Base-by-base conservation (phyloP, 2,797 vertebrate genomes). In the Melanotaenia boesemani region DNA sequence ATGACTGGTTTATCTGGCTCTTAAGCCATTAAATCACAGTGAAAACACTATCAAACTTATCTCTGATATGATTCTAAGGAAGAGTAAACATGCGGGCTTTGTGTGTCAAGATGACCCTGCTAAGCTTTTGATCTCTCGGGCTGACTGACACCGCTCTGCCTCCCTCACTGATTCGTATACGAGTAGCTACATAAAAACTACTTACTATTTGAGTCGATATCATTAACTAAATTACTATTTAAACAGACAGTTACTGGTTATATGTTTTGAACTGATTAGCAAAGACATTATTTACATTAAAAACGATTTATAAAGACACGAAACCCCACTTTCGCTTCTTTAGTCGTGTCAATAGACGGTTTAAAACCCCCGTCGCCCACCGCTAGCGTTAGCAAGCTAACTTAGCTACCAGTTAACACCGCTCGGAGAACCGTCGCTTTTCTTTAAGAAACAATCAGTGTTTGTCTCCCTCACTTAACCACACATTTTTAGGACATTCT, bases 311-410 rank as follows among this genome's bases (percentile, higher is more conserved):
- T 13, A 26, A 16, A 55, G 12, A 32, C 30, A 44, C 8, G 37
- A 50, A 67, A 36, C 39, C 28, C 54, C 74, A 90, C 88, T 91
- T 89, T 92, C 75, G 80, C 68, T 32, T 0, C 67, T 59, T 60
- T 87, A 91, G 86, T 92, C 83, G 86, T 56, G 91, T 93, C 93
- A 92, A 93, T 90, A 91, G 91, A 91, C 79, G 85, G 75, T 92
- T 93, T 94, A 92, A 93, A 94, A 75, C 77, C 91, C 90, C 92
- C 86, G 88, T 91, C 90, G 88, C 83, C 85, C 81, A 85, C 81
- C 87, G 91, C 82, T 91, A 89, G 76, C 75, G 54, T 67, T 90
- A 93, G 87, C 88, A 67, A 26, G 90, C 90, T 90, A 88, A 85
- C 18, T 84, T 88, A 90, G 92, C 90, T 65, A 63, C 82, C 86